Conservation (phyloP, 2,797 vertebrate species). For the Linurgus olivaceus region DNA sequence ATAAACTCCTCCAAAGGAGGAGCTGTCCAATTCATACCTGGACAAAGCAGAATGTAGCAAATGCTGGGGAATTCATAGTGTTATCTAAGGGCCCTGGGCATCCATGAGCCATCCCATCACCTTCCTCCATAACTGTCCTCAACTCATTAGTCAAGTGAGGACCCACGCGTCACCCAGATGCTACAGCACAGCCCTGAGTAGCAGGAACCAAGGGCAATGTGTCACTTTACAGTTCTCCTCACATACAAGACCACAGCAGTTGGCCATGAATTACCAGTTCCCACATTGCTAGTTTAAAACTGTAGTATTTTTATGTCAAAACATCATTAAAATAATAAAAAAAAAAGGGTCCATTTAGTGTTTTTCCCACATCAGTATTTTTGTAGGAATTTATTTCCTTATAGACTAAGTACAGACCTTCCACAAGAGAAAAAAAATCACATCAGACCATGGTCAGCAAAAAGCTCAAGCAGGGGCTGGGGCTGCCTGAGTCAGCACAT, state of each 20-base stretch:
- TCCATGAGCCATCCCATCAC: background rate
- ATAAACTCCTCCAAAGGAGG: background rate
- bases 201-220: background rate
- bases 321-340: background rate
- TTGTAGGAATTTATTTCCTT: constrained; percentile 23
- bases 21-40: background rate
- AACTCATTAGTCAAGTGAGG: background rate
- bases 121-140: background rate
- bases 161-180: background rate
- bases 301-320: background rate
- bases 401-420: background rate
- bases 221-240: background rate
- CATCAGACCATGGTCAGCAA: background rate
- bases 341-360: background rate
- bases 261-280: background rate
- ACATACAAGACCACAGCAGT: rapidly evolving
- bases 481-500: background rate
- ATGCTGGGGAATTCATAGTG: background rate
- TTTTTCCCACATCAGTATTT: background rate
- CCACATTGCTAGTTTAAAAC: background rate
- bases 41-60: background rate
- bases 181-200: background rate
- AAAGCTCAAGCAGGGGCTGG: background rate
- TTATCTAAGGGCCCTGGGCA: background rate
- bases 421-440: background rate